Percentiles rank a stretch among this genome's conserved stretches.
Conservation (phyloP, 2,888 invertebrate species). For the Cynaeus angustus region DNA sequence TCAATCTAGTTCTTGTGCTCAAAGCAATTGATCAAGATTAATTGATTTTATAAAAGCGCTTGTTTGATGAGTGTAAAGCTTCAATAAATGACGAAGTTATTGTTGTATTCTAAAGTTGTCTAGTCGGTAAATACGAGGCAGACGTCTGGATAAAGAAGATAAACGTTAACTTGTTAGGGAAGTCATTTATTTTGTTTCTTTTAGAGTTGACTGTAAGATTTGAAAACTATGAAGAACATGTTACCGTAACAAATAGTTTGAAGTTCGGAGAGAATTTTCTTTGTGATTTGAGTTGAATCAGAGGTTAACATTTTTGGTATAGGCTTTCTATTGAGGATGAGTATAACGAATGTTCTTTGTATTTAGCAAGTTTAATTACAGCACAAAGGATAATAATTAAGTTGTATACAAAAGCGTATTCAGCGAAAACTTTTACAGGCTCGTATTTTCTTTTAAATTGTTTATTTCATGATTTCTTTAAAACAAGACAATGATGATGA, state of each 20-base stretch:
- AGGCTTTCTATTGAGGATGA: not conserved
- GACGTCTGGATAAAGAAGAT: constrained; percentile 3
- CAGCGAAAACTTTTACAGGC: too few species aligned
- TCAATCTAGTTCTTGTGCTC: constrained; percentile 4
- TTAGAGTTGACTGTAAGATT: not conserved
- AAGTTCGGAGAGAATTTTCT: not conserved
- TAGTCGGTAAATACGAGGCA: constrained; percentile 10
- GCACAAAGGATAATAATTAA: constrained; percentile 1
- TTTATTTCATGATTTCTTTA: not conserved
- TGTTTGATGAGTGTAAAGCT: constrained; percentile 14
- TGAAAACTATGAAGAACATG: not conserved
- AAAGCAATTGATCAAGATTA: constrained; percentile 23
- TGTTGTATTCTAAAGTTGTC: constrained; percentile 18
- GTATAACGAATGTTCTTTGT: not conserved
- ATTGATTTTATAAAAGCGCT: constrained; percentile 22
- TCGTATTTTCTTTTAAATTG: too few species aligned
- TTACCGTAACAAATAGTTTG: not conserved
- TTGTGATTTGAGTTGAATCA: not conserved
- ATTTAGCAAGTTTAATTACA: not conserved
- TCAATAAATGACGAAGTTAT: not conserved
- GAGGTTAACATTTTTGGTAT: not conserved
- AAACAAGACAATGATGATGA: too few species aligned
- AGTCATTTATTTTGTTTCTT: not conserved
- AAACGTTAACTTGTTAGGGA: not conserved
- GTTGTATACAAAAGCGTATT: not conserved